Percentiles rank a stretch among this genome's conserved stretches.
These are phyloP conservation scores for Bilobella aurantiaca DNA, from an alignment of 1,140 invertebrate species.

Conservation along the genomic window DNA sequence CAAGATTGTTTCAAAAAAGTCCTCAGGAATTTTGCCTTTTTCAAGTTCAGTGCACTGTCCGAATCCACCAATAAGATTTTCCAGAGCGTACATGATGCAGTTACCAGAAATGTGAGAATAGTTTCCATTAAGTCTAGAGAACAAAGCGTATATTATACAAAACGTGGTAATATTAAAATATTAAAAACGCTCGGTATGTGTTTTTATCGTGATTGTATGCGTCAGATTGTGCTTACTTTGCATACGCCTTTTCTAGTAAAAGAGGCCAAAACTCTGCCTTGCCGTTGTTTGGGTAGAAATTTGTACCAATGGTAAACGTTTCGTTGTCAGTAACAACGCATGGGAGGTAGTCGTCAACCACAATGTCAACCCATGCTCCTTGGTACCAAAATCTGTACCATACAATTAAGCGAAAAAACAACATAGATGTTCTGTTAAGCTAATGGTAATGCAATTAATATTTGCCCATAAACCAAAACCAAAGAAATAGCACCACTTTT, in stretches of 20 bases:
- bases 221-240: too few species aligned
- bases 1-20: not conserved
- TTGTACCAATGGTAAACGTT: not conserved
- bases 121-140: not conserved
- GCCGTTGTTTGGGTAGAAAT: not conserved
- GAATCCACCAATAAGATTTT: not conserved
- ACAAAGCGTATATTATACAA: too few species aligned
- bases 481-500: too few species aligned
- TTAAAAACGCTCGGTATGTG: too few species aligned
- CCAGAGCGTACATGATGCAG: not conserved
- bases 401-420: not conserved
- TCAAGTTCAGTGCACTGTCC: not conserved
- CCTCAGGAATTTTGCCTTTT: not conserved
- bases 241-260: not conserved
- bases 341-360: constrained; percentile 1
- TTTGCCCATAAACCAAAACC: too few species aligned
- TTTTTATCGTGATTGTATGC: too few species aligned
- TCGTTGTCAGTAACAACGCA: not conserved
- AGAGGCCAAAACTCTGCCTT: not conserved
- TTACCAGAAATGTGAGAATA: not conserved
- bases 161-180: too few species aligned
- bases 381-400: not conserved
- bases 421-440: not conserved
- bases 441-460: not conserved
- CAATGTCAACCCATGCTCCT: not conserved